Base-by-base conservation (phyloP, 2,113 vertebrate species). In the Spea multiplicata region DNA sequence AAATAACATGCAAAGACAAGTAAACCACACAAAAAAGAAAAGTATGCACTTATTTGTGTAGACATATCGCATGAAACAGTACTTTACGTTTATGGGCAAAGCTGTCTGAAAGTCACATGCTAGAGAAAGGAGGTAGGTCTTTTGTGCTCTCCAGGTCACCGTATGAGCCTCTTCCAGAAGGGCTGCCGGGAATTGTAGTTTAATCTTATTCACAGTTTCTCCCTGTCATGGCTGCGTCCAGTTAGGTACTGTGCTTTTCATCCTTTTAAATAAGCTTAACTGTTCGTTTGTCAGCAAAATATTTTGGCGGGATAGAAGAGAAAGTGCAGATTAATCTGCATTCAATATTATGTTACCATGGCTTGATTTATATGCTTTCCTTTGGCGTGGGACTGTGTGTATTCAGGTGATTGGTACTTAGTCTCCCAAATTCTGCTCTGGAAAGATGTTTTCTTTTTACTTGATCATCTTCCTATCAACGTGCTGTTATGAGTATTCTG, bases 201-300 rank as follows among this genome's bases (percentile, higher is more conserved):
- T 66, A 13, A 5, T 7, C 30, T 8, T 14, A 7, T 55, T 79
- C 50, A 44, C 64, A 66, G 76, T 66, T 59, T 72, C 44, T 79
- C 69, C 76, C 69, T 79, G 69, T 79, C 69, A 79, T 79, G 76
- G 76, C 76, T 79, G 76, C 76, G 17, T 79, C 76, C 76, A 71
- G 76, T 79, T 79, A 79, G 76, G 76, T 79, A 79, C 69, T 52
- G 76, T 79, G 69, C 69, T 47, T 71, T 79, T 79, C 76, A 47
- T 30, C 61, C 66, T 78, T 55, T 3, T 47, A 7, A 64, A 52
- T 46, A 14, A 52, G 5, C 61, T 78, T 47, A 45, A 13, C 30
- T 16, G 13, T n/a, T 5, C 48, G 30, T 55, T 66, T 72, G 4
- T 55, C 4, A 6, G 9, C 10, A 13, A 5, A 13, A 72, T 4